A percentile compares a stretch with the other conserved stretches of the same genome.
phyloP scores from a whole-genome alignment of 2,888 invertebrate genomes.

The Sicus ferrugineus region DNA sequence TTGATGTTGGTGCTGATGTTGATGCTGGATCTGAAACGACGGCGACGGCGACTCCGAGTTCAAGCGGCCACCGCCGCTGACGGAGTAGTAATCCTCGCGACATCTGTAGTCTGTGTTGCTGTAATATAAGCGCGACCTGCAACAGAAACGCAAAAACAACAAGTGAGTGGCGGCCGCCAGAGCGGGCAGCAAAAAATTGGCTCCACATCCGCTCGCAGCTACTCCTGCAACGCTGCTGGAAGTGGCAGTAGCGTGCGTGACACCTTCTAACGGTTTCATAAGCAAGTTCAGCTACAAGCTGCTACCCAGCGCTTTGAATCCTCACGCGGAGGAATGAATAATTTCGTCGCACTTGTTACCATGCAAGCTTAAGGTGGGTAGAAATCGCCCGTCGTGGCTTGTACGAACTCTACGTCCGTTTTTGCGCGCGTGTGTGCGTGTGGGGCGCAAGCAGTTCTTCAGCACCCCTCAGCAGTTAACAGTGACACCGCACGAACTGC shows the following conservation, averaged over 20 bases:
- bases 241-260: constrained; percentile 1
- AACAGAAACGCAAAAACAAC: constrained; percentile 18
- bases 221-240: constrained; percentile 10
- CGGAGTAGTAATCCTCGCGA: constrained; percentile 60
- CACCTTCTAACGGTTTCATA: constrained; percentile 17
- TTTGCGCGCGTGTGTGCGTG: not conserved
- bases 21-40: constrained; percentile 46
- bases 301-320: not conserved
- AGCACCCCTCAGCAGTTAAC: not conserved
- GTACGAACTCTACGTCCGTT: constrained; percentile 25
- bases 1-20: constrained; percentile 26
- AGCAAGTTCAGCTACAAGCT: not conserved
- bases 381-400: constrained; percentile 29
- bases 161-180: not conserved
- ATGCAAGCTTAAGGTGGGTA: too few relatives aligned
- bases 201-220: too few relatives aligned
- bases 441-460: not conserved
- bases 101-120: constrained; percentile 60
- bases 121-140: constrained; percentile 61
- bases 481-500: constrained; percentile 12
- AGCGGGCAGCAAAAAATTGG: too few relatives aligned
- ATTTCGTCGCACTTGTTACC: not conserved
- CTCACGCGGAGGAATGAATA: not conserved
- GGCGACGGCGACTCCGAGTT: constrained; percentile 46
- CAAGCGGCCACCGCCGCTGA: constrained; percentile 48